phyloP scores from a whole-genome alignment of 2,113 vertebrate genomes.

The Aphyosemion australe region DNA sequence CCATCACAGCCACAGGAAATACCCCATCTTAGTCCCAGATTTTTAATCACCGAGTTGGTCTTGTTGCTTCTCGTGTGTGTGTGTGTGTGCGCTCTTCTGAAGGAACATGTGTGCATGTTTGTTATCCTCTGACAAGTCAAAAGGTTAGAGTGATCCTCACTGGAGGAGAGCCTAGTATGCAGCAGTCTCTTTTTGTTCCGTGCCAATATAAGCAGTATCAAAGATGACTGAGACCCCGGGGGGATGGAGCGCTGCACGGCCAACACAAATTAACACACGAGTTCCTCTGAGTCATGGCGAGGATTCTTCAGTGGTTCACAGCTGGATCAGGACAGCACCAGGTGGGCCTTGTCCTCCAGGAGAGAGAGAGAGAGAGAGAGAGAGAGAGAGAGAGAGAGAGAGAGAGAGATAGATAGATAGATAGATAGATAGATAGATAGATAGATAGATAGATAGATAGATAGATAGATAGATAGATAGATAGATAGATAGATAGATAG shows the following conservation, averaged over 20 bases:
- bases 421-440: too few relatives aligned
- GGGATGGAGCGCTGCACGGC: slow-evolving; percentile 12
- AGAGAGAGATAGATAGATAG: too few relatives aligned
- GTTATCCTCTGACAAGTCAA: slow-evolving; percentile 41
- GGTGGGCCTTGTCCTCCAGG: slow-evolving; percentile 58
- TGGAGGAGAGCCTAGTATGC: slow-evolving; percentile 25
- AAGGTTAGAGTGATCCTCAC: slow-evolving; percentile 34
- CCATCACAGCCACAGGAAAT: slow-evolving; percentile 54
- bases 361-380: not conserved
- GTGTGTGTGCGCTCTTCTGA: too few relatives aligned
- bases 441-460: too few relatives aligned
- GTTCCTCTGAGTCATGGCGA: slow-evolving; percentile 40
- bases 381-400: too few relatives aligned
- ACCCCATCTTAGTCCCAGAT: slow-evolving; percentile 31
- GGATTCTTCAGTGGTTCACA: slow-evolving; percentile 51
- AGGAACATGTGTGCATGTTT: slow-evolving; percentile 18
- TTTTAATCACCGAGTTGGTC: slow-evolving; percentile 14
- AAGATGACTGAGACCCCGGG: slow-evolving; percentile 39
- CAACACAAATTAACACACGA: slow-evolving; percentile 49
- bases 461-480: too few relatives aligned
- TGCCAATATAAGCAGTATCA: slow-evolving; percentile 45
- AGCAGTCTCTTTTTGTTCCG: slow-evolving; percentile 32
- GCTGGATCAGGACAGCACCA: slow-evolving; percentile 60
- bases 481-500: too few relatives aligned
- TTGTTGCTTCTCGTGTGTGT: slow-evolving; percentile 15